Evolutionary conservation across 2,113 vertebrate genomes (phyloP), one percentile per base, ranked within the genome.

Genomic region (Upupa epops): DNA sequence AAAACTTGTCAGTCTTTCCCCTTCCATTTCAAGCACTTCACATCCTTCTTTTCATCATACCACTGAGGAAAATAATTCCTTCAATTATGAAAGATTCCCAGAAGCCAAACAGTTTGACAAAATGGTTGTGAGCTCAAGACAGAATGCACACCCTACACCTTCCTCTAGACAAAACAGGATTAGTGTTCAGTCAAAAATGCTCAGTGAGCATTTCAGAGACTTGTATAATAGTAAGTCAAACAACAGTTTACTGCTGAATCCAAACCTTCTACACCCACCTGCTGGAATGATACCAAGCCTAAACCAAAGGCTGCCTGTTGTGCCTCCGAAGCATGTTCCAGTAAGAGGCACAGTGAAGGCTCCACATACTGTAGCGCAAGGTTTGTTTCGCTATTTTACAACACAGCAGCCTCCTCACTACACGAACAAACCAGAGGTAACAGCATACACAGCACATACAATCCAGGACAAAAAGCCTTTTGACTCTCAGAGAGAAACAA

Each of bases 351-450:
- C 96, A 3, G 21, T 36, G 46, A 97, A 91, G 15, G 56, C 94
- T 32, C 90, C 84, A 1, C 83, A 28, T 19, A 6, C 21, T 10
- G 49, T 89, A 74, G 96, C 96, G 28, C 85, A 90, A 71, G 81
- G 93, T 34, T 73, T 94, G 34, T 59, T 83, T 28, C 46, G 2
- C 25, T 34, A 92, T 87, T 72, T 89, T 17, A 49, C 81, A 51
- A 96, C 97, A 28, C 78, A 69, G 13, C 96, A 88, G 19, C 90
- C 96, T 25, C 69, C 59, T 56, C 83, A 73, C 42, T 59, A 85
- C 60, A 97, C 97, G 76, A 96, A 90, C 68, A 97, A 97, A 64
- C 95, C 96, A 17, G 95, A 94, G 51, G 76, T 92, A 63, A 94
- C 93, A 8, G 86, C 94, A 0, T 96, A 92, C 59, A 97, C 97